Evolutionary conservation across 2,113 vertebrate species (phyloP).

Genomic region (Dipodomys stephensi): DNA sequence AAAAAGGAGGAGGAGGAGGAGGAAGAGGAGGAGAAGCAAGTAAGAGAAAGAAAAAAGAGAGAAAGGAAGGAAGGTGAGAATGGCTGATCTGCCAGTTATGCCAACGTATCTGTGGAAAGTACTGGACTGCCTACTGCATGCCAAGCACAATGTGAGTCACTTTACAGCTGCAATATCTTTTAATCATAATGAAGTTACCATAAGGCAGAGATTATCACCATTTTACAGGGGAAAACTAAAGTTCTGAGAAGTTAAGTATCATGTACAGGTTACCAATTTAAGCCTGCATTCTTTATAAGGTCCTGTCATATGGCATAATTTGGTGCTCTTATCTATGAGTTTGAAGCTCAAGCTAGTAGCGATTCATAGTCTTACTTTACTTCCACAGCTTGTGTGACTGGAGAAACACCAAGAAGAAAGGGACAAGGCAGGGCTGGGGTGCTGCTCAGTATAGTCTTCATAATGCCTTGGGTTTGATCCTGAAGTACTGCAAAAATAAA

Average conservation of each 20-base stretch:
- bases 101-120: background rate
- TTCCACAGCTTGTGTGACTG: background rate
- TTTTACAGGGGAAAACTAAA: background rate
- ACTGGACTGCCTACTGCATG: background rate
- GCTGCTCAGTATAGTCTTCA: too few species aligned
- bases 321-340: background rate
- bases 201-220: background rate
- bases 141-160: background rate
- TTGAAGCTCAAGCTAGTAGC: background rate
- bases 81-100: background rate
- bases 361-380: background rate
- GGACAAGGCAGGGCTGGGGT: background rate
- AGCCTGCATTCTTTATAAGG: background rate
- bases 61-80: background rate
- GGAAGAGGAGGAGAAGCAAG: background rate
- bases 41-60: background rate
- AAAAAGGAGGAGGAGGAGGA: background rate
- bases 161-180: background rate
- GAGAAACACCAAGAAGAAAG: background rate
- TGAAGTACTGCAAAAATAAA: too few species aligned
- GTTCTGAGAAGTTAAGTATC: background rate
- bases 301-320: background rate
- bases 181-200: background rate
- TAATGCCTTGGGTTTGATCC: background rate
- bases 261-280: background rate